Base-by-base conservation (phyloP, 2,888 invertebrate species). In the Meta bourneti region DNA sequence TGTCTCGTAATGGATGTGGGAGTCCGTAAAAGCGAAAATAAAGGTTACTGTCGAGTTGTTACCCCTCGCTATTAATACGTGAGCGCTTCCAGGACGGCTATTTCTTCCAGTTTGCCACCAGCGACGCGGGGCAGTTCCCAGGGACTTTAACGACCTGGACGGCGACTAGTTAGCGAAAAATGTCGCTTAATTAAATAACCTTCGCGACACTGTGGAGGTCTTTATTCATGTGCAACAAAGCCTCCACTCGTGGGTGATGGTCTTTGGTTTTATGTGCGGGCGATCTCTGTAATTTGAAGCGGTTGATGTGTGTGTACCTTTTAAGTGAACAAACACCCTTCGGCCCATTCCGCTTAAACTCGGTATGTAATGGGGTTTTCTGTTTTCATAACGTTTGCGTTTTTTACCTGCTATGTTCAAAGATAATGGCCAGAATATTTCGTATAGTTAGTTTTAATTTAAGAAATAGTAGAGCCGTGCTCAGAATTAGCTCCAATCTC, bases 21-120 rank as follows among this genome's bases (percentile, higher is more conserved):
- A 16, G 49, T 81, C 88, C 20, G 88, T 81, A 75, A 88, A 88
- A 88, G 51, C 0, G 69, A 88, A 69, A 75, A 88, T 88, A 81
- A 88, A 80, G 78, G 75, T 80, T 79, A 16, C 52, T 69, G 61
- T n/a, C n/a, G 70, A 9, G 70, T 70, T 70, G 78, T 86, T 86
- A 77, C 48, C 52, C 78, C 7, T n/a, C n/a, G 78, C 77, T 78
- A 71, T 86, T 77, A 82, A 70, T 71, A 61, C 71, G 71, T 19
- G 71, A 71, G 70, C 71, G 71, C 49, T 82, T 82, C 70, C 70
- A 16, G 51, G 61, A 9, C 71, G 71, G 48, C 70, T 51, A 49
- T 48, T 11, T 49, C 49, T 71, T 51, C 7, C 54, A 34, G 54
- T 34, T 34, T 34, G 34, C 20, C 51, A 16, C 51, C 8, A 81